These are phyloP conservation scores for Stigmatopora argus DNA, from an alignment of 2,113 vertebrate genomes.

Conservation along the genomic window DNA sequence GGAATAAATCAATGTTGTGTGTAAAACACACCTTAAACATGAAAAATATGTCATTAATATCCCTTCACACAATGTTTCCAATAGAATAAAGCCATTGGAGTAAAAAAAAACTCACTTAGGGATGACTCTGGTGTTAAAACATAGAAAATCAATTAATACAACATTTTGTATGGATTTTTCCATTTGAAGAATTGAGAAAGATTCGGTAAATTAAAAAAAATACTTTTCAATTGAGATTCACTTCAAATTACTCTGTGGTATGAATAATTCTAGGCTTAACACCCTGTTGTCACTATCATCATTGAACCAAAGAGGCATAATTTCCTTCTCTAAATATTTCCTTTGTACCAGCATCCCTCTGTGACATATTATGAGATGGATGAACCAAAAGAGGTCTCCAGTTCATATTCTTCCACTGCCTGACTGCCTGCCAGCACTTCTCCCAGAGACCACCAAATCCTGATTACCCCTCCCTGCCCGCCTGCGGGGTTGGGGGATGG, in stretches of 20 bases:
- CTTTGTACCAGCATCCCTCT: constrained; percentile 33
- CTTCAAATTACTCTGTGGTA: background rate
- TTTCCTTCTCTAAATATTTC: constrained; percentile 34
- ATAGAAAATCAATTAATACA: background rate
- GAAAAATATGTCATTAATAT: too few relatives aligned
- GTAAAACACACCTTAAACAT: background rate
- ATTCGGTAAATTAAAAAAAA: background rate
- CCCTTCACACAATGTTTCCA: too few relatives aligned
- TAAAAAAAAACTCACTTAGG: too few relatives aligned
- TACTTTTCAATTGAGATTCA: background rate
- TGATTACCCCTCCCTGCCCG: constrained; percentile 54
- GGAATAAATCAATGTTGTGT: background rate
- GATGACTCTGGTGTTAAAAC: too few relatives aligned
- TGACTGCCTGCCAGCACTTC: constrained; percentile 40
- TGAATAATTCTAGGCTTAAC: background rate
- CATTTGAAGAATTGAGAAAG: background rate
- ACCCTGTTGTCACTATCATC: constrained; percentile 20
- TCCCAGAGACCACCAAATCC: constrained; percentile 51
- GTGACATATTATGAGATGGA: constrained; percentile 53
- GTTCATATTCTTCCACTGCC: constrained; percentile 57
- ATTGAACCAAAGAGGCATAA: constrained; percentile 31
- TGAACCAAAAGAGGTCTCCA: constrained; percentile 55
- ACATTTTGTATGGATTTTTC: background rate
- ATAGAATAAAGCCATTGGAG: too few relatives aligned
- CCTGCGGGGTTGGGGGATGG: constrained; percentile 38